Base-by-base conservation (phyloP, 2,888 invertebrate species). In the Epsilonema sp. region DNA sequence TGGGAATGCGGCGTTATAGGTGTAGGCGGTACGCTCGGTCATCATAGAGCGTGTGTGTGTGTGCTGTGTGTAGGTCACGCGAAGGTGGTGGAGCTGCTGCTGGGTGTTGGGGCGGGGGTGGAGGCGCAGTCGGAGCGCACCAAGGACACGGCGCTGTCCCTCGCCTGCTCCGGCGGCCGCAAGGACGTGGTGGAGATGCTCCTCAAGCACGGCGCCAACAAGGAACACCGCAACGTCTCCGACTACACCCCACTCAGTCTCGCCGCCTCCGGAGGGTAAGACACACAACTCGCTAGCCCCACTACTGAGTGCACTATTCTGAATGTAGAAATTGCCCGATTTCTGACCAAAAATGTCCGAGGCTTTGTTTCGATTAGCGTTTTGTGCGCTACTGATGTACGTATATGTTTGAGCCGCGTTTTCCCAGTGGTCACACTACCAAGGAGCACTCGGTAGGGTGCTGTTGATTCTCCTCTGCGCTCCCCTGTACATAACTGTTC, bases 101-200 rank as follows among this genome's bases (percentile, higher is more conserved):
- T 97, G 47, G 86, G 85, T 67, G 79, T 84, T 68, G 82, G 81
- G 53, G 92, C 92, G n/a, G 87, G 92, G 65, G 80, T 97, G 58
- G 97, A 97, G 67, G 94, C 94, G 31, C 92, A 94, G 71, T 90
- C 90, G 1, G 97, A 97, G 69, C 76, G 94, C 60, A 97, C 94
- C 54, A 97, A 97, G 73, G 97, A 94, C 70, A 94, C 94, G 19
- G 90, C 97, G 1, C 72, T 97, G 22, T 92, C 92, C 48, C 73
- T 97, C 48, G 94, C 94, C 1, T 94, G 94, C 71, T 89, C 89
- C 49, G 90, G 92, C 45, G 94, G 94, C 16, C 76, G 90, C 55
- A 90, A 85, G 68, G 94, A 94, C 71, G 79, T 90, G 36, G 92
- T 92, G 1, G 92, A 92, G 62, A 70, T 90, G 45, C 73, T 94